Conservation (phyloP, 2,888 invertebrate genomes). For the Ypsolopha sequella region DNA sequence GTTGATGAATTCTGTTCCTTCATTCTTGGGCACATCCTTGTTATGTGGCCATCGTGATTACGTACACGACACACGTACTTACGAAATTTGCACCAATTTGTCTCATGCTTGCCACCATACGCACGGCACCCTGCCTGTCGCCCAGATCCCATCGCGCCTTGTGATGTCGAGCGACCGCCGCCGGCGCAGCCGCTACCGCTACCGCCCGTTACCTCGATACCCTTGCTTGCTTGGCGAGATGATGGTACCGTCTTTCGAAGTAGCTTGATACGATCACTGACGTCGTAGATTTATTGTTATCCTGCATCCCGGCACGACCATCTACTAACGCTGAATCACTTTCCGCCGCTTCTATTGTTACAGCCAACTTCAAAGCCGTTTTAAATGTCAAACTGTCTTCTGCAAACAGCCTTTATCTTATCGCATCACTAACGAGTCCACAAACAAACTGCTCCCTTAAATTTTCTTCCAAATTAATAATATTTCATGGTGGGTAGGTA, state of each 20-base stretch:
- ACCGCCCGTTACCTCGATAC: neutral
- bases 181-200: neutral
- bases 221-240: too few relatives aligned
- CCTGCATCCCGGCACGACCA: too few relatives aligned
- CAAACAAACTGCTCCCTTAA: too few relatives aligned
- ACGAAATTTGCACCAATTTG: conserved; percentile 2
- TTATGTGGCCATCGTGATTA: conserved; percentile 3
- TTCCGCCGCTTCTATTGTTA: conserved; percentile 2
- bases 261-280: too few relatives aligned
- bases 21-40: conserved; percentile 5
- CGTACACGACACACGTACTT: conserved; percentile 10
- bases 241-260: too few relatives aligned
- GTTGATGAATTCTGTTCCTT: neutral
- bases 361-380: conserved; percentile 8
- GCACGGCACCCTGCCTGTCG: neutral
- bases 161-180: neutral
- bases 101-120: conserved; percentile 7
- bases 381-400: too few relatives aligned
- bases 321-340: neutral
- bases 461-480: conserved; percentile 3
- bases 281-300: too few relatives aligned
- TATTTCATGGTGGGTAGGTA: conserved; percentile 7
- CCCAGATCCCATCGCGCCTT: neutral
- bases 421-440: too few relatives aligned
- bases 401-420: too few relatives aligned